Percentiles rank a stretch among this genome's conserved stretches.
phyloP scores from a whole-genome alignment of 2,113 vertebrate species.

The Colistium nudipinnis region DNA sequence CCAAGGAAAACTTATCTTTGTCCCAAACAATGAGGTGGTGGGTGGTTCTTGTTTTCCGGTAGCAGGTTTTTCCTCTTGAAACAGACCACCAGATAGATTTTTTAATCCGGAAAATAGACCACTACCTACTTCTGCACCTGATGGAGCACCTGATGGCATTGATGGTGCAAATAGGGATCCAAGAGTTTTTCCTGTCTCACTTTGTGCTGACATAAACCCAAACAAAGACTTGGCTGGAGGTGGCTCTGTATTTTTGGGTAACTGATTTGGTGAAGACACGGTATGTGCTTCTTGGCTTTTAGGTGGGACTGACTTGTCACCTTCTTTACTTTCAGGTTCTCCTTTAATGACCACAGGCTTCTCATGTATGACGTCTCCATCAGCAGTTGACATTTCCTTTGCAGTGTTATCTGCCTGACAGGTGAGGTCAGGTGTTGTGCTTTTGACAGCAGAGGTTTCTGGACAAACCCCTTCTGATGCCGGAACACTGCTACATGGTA shows the following conservation, averaged over 20 bases:
- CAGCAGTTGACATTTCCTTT: constrained; percentile 31
- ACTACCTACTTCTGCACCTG: constrained; percentile 72
- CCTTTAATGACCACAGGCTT: constrained; percentile 56
- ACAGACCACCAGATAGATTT: constrained; percentile 86
- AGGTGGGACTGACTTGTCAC: constrained; percentile 48
- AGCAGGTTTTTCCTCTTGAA: constrained; percentile 85
- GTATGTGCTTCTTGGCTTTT: neutral
- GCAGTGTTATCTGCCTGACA: constrained; percentile 34
- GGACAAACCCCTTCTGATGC: constrained; percentile 17
- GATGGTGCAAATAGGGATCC: constrained; percentile 87
- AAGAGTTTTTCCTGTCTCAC: constrained; percentile 82
- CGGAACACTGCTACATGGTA: neutral
- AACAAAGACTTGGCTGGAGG: constrained; percentile 76
- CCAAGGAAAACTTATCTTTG: constrained; percentile 87
- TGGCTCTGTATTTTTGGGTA: constrained; percentile 55
- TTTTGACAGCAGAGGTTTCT: constrained; percentile 7
- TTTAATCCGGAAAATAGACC: constrained; percentile 88
- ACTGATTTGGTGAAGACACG: constrained; percentile 30
- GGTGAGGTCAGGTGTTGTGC: constrained; percentile 8
- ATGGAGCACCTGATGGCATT: constrained; percentile 60
- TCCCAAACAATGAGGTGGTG: constrained; percentile 82
- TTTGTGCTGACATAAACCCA: constrained; percentile 81
- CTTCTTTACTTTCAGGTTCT: constrained; percentile 51
- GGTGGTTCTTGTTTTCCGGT: constrained; percentile 68
- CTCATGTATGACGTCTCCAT: constrained; percentile 58